These are phyloP conservation scores for Nemotelus pantherinus DNA, from an alignment of 2,888 invertebrate species.

Conservation along the genomic window DNA sequence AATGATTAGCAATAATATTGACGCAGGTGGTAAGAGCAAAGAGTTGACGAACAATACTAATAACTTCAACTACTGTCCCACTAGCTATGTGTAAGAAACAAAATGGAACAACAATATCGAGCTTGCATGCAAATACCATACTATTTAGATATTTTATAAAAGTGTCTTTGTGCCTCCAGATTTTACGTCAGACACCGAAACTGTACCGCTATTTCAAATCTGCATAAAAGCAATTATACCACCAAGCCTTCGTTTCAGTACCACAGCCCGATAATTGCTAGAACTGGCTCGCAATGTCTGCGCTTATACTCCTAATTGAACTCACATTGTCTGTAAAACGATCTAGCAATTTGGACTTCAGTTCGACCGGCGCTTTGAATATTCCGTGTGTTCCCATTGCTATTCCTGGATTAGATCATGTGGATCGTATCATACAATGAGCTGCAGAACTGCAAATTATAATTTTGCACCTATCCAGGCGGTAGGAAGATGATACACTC, in stretches of 20 bases:
- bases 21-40: too few species aligned
- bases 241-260: neutral
- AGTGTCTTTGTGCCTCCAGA: too few species aligned
- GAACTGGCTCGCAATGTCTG: neutral
- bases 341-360: slow-evolving; percentile 17
- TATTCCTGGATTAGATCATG: neutral
- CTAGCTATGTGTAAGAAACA: too few species aligned
- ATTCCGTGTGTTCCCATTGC: neutral
- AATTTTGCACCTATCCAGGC: neutral
- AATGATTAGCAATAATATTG: too few species aligned
- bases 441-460: neutral
- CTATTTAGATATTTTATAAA: too few species aligned
- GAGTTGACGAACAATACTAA: too few species aligned
- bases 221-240: slow-evolving; percentile 21
- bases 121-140: too few species aligned
- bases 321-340: neutral
- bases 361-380: neutral
- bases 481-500: neutral
- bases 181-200: neutral
- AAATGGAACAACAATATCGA: too few species aligned
- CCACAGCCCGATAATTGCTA: neutral
- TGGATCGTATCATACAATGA: neutral
- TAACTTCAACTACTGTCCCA: too few species aligned
- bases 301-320: neutral
- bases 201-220: neutral